phyloP scores from a whole-genome alignment of 2,888 invertebrate genomes.

The Criorhina ranunculi region DNA sequence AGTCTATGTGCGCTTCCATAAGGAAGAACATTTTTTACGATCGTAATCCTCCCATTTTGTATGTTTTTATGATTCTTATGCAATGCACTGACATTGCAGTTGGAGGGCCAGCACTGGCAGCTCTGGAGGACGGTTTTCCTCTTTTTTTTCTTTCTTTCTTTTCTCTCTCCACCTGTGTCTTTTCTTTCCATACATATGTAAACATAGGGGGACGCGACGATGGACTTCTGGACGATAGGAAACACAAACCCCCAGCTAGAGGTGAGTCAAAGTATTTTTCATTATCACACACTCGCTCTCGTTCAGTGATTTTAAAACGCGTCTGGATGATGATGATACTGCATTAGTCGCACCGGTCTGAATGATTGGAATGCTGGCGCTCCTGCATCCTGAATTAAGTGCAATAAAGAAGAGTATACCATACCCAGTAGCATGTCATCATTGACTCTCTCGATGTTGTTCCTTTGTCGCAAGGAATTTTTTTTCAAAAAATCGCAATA shows the following conservation, averaged over 20 bases:
- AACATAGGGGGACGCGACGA: slow-evolving; percentile 53
- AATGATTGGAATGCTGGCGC: slow-evolving; percentile 63
- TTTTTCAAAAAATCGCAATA: too few species aligned
- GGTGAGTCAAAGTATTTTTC: slow-evolving; percentile 30
- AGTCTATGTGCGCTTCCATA: slow-evolving; percentile 51
- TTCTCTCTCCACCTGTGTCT: slow-evolving; percentile 9
- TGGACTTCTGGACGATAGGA: slow-evolving; percentile 25
- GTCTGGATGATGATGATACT: slow-evolving; percentile 26
- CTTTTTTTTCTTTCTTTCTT: slow-evolving; percentile 21
- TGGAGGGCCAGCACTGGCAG: neutral
- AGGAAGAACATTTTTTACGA: slow-evolving; percentile 76
- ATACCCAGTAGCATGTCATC: slow-evolving; percentile 53
- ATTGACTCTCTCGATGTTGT: slow-evolving; percentile 14
- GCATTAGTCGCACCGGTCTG: slow-evolving; percentile 21
- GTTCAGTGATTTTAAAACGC: slow-evolving; percentile 43
- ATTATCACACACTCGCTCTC: slow-evolving; percentile 56
- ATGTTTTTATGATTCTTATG: slow-evolving; percentile 75
- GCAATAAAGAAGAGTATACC: slow-evolving; percentile 60
- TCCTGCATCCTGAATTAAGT: slow-evolving; percentile 65
- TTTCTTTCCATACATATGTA: slow-evolving; percentile 48
- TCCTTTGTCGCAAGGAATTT: neutral
- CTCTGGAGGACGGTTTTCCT: slow-evolving; percentile 19
- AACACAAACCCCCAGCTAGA: slow-evolving; percentile 15
- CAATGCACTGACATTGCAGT: slow-evolving; percentile 42
- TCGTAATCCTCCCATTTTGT: slow-evolving; percentile 71